phyloP scores from a whole-genome alignment of 2,888 invertebrate species.

The Drosophila hamatofila region DNA sequence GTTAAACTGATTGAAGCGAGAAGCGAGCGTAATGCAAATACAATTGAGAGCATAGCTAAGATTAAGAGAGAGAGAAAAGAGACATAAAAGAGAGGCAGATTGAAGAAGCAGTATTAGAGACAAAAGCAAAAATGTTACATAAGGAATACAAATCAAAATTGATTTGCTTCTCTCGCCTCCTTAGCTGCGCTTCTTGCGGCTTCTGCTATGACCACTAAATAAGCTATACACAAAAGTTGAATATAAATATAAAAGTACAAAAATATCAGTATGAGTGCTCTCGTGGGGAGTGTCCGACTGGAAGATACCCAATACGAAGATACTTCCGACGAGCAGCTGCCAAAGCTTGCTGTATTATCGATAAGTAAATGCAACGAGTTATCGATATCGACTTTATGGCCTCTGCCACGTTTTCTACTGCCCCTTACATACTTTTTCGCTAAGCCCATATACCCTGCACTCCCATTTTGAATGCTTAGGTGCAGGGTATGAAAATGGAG shows the following conservation, averaged over 20 bases:
- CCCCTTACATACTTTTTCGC: not conserved
- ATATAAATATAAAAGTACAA: not conserved
- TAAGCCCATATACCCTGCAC: not conserved
- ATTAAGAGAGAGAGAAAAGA: not conserved
- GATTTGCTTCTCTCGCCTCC: not conserved
- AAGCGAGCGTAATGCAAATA: no score
- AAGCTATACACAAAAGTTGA: no score
- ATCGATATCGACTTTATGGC: not conserved
- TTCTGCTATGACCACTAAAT: no score
- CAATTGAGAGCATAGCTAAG: no score
- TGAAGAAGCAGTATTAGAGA: not conserved
- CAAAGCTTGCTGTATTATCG: not conserved
- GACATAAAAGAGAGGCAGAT: not conserved
- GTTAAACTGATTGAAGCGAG: not conserved
- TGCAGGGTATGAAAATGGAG: constrained; percentile 28
- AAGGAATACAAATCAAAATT: not conserved
- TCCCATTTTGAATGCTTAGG: not conserved
- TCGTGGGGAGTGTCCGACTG: not conserved
- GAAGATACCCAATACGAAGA: no score
- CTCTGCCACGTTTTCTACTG: not conserved
- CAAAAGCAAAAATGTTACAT: not conserved
- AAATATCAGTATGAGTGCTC: not conserved
- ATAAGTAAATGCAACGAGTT: not conserved
- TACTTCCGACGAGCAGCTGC: not conserved
- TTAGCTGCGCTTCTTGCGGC: no score